These are phyloP conservation scores for Cetoscarus ocellatus DNA, from an alignment of 2,797 vertebrate genomes.

Conservation along the genomic window DNA sequence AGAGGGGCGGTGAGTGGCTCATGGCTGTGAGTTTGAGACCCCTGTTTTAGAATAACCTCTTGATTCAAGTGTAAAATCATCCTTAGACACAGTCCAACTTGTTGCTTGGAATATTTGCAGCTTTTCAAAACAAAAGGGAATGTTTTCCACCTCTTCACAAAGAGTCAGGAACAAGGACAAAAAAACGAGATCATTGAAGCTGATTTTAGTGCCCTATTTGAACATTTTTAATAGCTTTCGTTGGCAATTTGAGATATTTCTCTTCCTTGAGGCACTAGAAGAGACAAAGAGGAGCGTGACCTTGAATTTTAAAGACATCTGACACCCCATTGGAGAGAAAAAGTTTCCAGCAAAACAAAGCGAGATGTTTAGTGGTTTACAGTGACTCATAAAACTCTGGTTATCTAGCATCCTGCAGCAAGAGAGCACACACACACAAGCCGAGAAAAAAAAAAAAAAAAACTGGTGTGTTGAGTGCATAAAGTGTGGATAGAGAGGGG, in stretches of 20 bases:
- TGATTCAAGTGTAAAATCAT: too few relatives aligned
- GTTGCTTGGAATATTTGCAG: conserved; percentile 49
- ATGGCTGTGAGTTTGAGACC: too few relatives aligned
- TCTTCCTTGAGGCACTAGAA: conserved; percentile 38
- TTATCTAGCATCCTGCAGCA: conserved; percentile 65
- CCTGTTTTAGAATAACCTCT: too few relatives aligned
- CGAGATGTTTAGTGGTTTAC: conserved; percentile 40
- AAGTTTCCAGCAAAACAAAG: conserved; percentile 55
- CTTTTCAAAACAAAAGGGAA: conserved; percentile 45
- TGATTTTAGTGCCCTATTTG: conserved; percentile 34
- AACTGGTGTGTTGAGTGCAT: conserved; percentile 34
- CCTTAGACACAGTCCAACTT: conserved; percentile 48
- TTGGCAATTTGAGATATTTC: conserved; percentile 51
- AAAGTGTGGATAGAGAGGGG: conserved; percentile 50
- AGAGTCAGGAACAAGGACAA: conserved; percentile 48
- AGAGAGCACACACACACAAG: conserved; percentile 16
- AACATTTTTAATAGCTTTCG: conserved; percentile 44
- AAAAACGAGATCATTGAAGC: conserved; percentile 35
- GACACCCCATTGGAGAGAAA: conserved; percentile 21
- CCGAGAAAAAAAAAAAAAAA: too few relatives aligned
- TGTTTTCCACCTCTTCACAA: conserved; percentile 57
- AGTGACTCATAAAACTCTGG: conserved; percentile 62
- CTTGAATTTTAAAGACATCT: conserved; percentile 70
- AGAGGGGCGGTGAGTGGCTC: too few relatives aligned
- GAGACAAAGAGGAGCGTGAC: conserved; percentile 35